phyloP scores from a whole-genome alignment of 1,140 invertebrate species.

The Lasaia peninsularis region DNA sequence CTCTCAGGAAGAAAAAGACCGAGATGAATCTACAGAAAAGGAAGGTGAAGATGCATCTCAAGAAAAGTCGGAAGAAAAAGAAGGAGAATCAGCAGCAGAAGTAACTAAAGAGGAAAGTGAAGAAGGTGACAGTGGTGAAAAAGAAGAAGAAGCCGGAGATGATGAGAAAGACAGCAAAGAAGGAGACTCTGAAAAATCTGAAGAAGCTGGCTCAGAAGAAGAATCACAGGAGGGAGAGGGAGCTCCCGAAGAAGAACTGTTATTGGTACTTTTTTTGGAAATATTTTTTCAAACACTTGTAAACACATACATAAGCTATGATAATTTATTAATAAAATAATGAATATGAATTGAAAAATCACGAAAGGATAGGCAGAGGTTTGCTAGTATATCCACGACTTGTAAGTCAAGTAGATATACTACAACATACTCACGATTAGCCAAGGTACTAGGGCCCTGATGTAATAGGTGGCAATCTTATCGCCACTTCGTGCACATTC shows the following conservation, averaged over 20 bases:
- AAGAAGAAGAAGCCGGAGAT: conserved; percentile 33
- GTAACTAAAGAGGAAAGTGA: conserved; percentile 31
- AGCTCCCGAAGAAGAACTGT: conserved; percentile 79
- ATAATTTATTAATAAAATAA: too few species aligned
- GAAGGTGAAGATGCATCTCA: conserved; percentile 46
- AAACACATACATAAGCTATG: too few species aligned
- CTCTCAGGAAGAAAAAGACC: conserved; percentile 54
- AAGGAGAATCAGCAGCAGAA: conserved; percentile 38
- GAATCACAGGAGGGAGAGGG: conserved; percentile 50
- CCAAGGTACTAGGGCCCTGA: too few species aligned
- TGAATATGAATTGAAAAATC: too few species aligned
- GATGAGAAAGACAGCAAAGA: conserved; percentile 28
- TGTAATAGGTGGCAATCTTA: too few species aligned
- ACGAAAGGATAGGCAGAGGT: too few species aligned
- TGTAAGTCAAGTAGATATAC: too few species aligned
- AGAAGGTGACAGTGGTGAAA: conserved; percentile 34
- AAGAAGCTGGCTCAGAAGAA: conserved; percentile 34
- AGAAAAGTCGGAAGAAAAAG: conserved; percentile 46
- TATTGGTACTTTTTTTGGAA: conserved; percentile 59
- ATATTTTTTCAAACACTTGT: too few species aligned
- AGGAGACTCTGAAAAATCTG: conserved; percentile 28
- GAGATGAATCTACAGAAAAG: conserved; percentile 50
- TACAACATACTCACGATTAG: too few species aligned
- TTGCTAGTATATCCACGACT: too few species aligned
- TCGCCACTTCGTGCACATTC: too few species aligned